Evolutionary conservation across 1,140 invertebrate species (phyloP), one percentile per base, ranked within the genome.

Genomic region (Mizuhopecten yessoensis): DNA sequence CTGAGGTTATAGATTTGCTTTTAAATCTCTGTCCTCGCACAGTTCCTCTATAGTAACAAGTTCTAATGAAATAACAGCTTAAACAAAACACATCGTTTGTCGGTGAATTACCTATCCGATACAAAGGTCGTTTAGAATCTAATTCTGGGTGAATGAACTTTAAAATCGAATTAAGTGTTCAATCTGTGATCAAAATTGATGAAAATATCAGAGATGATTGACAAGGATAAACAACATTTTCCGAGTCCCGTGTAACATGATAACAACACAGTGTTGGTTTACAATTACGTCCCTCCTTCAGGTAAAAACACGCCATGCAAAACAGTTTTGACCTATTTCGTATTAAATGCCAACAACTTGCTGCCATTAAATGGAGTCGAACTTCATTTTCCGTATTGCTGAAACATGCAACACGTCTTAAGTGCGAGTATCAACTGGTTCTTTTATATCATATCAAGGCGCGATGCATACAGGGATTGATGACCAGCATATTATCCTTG

Each of bases 181-280:
- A 75, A 75, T 75, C 57, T 75, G 57, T 29, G 11, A 75, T 75
- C 57, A 75, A 75, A 75, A 75, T 75, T 75, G n/a, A 75, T 75
- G 57, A 75, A n/a, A 29, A 11, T 29, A 75, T 17, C 57, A 0
- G 5, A 75, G 23, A 75, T 75, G 57, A 75, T 75, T 75, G 57
- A n/a, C 57, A 75, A 5, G 57, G 17, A 29, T 75, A 75, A 75
- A 75, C 57, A 75, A 17, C 11, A 23, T 3, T 29, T 75, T 75
- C 57, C 57, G 57, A 75, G 23, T 75, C n/a, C 0, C 5, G 57
- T 75, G 23, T n/a, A 75, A 75, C 7, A 75, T 5, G 11, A 75
- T 11, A 75, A 29, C 57, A 75, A 9, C 5, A 29, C 29, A 5
- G 57, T 75, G 57, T 75, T 75, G 57, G 57, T 75, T 75, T 75